Evolutionary conservation across 2,888 invertebrate genomes (phyloP), one percentile per base, ranked within the genome.

Genomic region (Smittia sp.): DNA sequence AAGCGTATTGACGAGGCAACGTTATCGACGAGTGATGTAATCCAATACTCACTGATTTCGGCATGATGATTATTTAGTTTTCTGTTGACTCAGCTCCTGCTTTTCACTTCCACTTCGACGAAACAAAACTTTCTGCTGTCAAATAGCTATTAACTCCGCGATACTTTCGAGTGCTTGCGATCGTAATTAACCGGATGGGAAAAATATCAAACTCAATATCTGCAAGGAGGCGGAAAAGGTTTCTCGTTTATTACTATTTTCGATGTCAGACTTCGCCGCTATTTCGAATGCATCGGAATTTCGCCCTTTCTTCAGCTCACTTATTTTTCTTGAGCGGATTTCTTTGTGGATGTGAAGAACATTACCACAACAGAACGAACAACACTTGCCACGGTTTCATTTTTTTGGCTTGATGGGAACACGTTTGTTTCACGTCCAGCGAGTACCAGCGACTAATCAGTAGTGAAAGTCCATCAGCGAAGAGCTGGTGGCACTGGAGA

Each of bases 351-450:
- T 41, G 24, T 67, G 15, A n/a, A 67, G 22, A 67, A 24, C 18
- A 41, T 15, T 15, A 67, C 13, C 41, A 41, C 9, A 52, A 54
- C n/a, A 22, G 9, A 52, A 13, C 9, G 7, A n/a, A n/a, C n/a
- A 58, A 58, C 54, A 69, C 69, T 69, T 69, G 69, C 69, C 69
- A 69, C 69, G 69, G 69, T 69, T 69, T 69, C 69, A 69, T 69
- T 69, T 69, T 69, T 69, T 69, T 69, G 15, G 39, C n/a, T n/a
- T n/a, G n/a, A n/a, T n/a, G n/a, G n/a, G n/a, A n/a, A n/a, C n/a
- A n/a, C n/a, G n/a, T n/a, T n/a, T n/a, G n/a, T n/a, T 38, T 38
- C 11, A 38, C 11, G 11, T 46, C 15, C 15, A 46, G 46, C 9
- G 32, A 11, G 2, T 46, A 46, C 11, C 2, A 46, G 15, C 46